Evolutionary conservation across 1,140 invertebrate genomes (phyloP).

Genomic region (Heliconius eleuchia): DNA sequence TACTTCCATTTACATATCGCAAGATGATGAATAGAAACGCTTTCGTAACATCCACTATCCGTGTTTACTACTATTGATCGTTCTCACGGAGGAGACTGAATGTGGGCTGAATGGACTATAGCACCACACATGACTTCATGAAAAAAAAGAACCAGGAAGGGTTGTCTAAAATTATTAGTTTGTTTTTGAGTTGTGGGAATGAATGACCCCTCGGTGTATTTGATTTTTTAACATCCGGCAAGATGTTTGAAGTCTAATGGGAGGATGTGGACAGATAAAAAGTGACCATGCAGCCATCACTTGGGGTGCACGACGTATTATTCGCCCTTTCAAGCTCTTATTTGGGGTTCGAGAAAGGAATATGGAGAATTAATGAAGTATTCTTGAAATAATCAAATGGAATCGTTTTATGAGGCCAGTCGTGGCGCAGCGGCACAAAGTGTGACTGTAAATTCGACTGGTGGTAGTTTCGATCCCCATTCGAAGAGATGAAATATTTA

Average conservation of each 20-base stretch:
- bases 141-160: slow-evolving; percentile 71
- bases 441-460: no score
- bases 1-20: neutral
- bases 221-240: slow-evolving; percentile 67
- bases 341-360: neutral
- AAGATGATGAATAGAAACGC: neutral
- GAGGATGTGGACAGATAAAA: slow-evolving; percentile 42
- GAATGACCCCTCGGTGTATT: slow-evolving; percentile 58
- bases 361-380: neutral
- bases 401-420: neutral
- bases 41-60: neutral
- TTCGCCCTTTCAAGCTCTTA: neutral
- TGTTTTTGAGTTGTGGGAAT: slow-evolving; percentile 71
- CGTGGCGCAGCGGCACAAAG: no score
- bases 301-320: neutral
- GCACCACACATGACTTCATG: slow-evolving; percentile 38
- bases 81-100: slow-evolving; percentile 70
- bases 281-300: slow-evolving; percentile 27
- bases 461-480: no score
- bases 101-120: slow-evolving; percentile 58
- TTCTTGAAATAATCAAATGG: neutral
- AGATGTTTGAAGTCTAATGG: slow-evolving; percentile 44
- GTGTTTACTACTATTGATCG: slow-evolving; percentile 17
- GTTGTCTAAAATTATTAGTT: slow-evolving; percentile 72
- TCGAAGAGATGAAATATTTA: no score